Evolutionary conservation across 2,113 vertebrate genomes (phyloP).

Genomic region (Sylvietta virens): DNA sequence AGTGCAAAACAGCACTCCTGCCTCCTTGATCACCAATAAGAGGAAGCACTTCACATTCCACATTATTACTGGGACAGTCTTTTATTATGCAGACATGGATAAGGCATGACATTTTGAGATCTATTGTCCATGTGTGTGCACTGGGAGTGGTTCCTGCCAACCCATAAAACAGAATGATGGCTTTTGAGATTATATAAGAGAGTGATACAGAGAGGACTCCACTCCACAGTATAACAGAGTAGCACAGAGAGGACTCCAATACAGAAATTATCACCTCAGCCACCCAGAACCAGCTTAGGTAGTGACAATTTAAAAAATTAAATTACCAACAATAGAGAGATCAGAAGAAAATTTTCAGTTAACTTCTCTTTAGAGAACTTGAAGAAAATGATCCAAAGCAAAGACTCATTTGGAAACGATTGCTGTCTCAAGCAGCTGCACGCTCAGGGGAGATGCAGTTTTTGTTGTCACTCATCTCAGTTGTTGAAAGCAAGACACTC

Average conservation of each 20-base stretch:
- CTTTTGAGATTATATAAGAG: not conserved
- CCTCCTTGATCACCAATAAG: not conserved
- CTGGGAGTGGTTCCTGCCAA: not conserved
- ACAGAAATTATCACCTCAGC: not conserved
- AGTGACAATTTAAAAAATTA: not conserved
- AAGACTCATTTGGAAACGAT: not conserved
- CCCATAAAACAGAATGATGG: not conserved
- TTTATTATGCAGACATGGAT: not conserved
- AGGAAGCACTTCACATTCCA: not conserved
- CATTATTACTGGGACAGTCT: not conserved
- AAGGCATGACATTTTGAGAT: not conserved
- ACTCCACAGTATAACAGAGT: not conserved
- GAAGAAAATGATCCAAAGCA: not conserved
- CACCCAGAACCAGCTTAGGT: not conserved
- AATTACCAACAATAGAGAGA: not conserved
- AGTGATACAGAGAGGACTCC: not conserved
- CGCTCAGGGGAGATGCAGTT: not conserved
- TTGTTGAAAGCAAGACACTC: rapidly evolving
- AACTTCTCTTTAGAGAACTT: not conserved
- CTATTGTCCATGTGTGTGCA: not conserved
- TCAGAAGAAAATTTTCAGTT: not conserved
- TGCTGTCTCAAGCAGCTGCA: not conserved
- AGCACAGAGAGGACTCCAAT: not conserved
- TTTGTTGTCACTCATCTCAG: not conserved
- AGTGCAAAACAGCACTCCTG: not conserved